Conservation (phyloP, 2,888 invertebrate genomes). For the Eupsilia transversa region DNA sequence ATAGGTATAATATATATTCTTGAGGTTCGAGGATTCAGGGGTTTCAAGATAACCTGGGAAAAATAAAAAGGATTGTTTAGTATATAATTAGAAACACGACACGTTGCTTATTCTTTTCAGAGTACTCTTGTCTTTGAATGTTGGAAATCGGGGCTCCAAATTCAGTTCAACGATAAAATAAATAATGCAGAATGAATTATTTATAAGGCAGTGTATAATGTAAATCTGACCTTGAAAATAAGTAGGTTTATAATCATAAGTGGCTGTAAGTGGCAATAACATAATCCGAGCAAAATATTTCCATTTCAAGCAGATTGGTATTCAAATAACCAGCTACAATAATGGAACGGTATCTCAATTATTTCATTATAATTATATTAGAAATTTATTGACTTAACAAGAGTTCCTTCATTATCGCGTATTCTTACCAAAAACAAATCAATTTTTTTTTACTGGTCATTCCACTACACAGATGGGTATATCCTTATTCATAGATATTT, state of each 20-base stretch:
- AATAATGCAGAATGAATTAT: neutral
- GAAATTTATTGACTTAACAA: neutral
- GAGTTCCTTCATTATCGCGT: slow-evolving; percentile 1
- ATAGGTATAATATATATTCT: slow-evolving; percentile 1
- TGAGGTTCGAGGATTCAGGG: slow-evolving; percentile 18
- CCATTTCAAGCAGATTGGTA: slow-evolving; percentile 9
- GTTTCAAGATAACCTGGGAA: slow-evolving; percentile 44
- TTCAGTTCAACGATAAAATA: neutral
- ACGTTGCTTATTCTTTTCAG: neutral
- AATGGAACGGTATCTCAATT: neutral
- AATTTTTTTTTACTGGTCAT: neutral
- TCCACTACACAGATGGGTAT: neutral
- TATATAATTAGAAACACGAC: neutral
- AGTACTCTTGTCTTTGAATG: neutral
- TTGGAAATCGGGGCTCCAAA: neutral
- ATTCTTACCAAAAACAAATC: neutral
- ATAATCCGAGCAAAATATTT: neutral
- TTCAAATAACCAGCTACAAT: slow-evolving; percentile 1
- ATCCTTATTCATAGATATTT: slow-evolving; percentile 5
- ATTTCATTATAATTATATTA: neutral
- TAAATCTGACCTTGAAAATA: slow-evolving; percentile 17
- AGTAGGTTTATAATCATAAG: neutral
- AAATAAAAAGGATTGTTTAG: slow-evolving; percentile 5
- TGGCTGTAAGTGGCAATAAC: neutral
- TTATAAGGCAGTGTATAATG: neutral